Conservation (phyloP, 2,888 invertebrate genomes). For the Ypsolopha sequella region DNA sequence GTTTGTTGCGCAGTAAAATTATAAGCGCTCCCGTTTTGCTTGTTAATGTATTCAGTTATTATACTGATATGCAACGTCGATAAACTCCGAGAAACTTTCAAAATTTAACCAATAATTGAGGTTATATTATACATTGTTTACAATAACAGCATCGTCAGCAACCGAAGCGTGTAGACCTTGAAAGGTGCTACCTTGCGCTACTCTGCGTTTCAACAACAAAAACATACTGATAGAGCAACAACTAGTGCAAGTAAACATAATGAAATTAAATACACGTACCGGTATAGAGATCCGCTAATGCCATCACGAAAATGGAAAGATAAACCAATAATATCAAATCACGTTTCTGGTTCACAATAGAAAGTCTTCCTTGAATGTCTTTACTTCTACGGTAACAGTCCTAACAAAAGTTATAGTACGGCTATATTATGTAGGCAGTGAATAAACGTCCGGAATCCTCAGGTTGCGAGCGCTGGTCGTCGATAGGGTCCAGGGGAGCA, state of each 20-base stretch:
- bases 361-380: conserved; percentile 37
- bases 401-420: conserved; percentile 40
- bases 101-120: background rate
- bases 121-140: background rate
- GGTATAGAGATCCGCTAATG: conserved; percentile 56
- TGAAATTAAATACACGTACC: conserved; percentile 40
- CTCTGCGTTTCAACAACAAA: conserved; percentile 32
- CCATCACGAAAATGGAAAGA: conserved; percentile 47
- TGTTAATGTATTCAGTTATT: conserved; percentile 8
- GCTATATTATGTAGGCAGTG: conserved; percentile 56
- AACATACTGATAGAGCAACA: conserved; percentile 26
- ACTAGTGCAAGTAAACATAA: conserved; percentile 15
- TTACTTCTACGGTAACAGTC: conserved; percentile 46
- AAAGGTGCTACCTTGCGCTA: too few relatives aligned
- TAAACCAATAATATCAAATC: conserved; percentile 12
- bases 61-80: background rate
- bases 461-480: conserved; percentile 53
- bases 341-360: conserved; percentile 8
- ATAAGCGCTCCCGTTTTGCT: conserved; percentile 25
- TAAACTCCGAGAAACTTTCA: background rate
- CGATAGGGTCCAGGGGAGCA: conserved; percentile 35
- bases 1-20: conserved; percentile 36
- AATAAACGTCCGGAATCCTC: conserved; percentile 43
- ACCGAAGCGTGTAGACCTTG: conserved; percentile 48
- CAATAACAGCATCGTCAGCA: conserved; percentile 15